These are phyloP conservation scores for Melitaea athalia DNA, from an alignment of 2,888 invertebrate species.

Conservation along the genomic window DNA sequence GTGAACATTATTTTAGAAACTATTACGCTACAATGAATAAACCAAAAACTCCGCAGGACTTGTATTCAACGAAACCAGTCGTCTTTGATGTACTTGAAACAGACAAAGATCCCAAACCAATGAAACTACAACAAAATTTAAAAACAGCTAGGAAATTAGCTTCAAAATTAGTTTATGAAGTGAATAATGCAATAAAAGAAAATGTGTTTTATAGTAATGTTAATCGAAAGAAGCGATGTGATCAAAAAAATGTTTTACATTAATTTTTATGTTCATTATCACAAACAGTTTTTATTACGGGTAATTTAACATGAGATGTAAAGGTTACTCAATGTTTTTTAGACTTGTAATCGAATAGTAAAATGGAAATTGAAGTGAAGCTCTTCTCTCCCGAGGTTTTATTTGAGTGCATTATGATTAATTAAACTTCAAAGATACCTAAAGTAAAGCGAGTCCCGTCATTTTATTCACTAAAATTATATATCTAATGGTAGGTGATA, in stretches of 20 bases:
- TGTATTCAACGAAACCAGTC: neutral
- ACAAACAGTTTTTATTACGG: no score
- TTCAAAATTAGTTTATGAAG: constrained; percentile 46
- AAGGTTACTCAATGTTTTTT: no score
- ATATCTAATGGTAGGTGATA: neutral
- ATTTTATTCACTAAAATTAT: neutral
- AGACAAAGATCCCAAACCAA: constrained; percentile 12
- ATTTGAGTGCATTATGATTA: constrained; percentile 22
- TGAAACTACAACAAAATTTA: constrained; percentile 48
- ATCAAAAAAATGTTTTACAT: neutral
- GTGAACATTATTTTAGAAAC: constrained; percentile 63
- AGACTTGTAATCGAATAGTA: neutral
- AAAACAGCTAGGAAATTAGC: constrained; percentile 59
- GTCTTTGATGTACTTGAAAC: neutral
- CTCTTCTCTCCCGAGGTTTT: constrained; percentile 20
- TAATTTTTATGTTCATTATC: no score
- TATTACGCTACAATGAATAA: constrained; percentile 52
- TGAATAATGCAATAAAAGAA: constrained; percentile 22
- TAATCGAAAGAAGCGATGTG: constrained; percentile 17
- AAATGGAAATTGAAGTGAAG: neutral
- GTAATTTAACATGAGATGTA: no score
- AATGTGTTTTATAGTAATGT: constrained; percentile 8
- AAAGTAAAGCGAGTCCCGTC: constrained; percentile 9
- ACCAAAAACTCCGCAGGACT: constrained; percentile 18
- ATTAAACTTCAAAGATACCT: constrained; percentile 14